phyloP scores from a whole-genome alignment of 2,888 invertebrate species.

The Hecatera dysodea region DNA sequence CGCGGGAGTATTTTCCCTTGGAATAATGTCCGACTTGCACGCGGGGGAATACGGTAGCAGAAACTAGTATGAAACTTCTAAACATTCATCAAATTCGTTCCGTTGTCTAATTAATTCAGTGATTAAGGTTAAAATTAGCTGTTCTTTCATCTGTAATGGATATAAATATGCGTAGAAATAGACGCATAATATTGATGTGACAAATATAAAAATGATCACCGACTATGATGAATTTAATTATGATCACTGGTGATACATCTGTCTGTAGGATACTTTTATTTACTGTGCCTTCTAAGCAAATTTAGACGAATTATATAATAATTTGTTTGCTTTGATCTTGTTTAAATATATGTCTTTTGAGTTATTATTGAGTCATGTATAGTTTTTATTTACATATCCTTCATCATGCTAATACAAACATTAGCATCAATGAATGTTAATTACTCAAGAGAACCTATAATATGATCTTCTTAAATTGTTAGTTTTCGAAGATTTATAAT shows the following conservation, averaged over 20 bases:
- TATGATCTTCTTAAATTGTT: no score
- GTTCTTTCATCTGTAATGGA: conserved; percentile 43
- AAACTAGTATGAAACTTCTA: background rate
- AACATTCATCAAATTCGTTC: conserved; percentile 28
- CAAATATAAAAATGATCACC: conserved; percentile 39
- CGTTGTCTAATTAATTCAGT: conserved; percentile 21
- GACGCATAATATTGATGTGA: conserved; percentile 16
- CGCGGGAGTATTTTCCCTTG: no score
- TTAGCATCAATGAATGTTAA: no score
- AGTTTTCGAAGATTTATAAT: no score
- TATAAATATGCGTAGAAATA: conserved; percentile 31
- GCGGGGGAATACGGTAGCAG: fast-evolving
- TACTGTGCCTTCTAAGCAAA: background rate
- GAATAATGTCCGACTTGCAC: no score
- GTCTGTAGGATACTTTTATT: conserved; percentile 11
- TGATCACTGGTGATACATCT: conserved; percentile 2
- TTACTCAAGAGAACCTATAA: no score
- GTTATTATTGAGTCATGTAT: no score
- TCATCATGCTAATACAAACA: no score
- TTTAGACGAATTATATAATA: background rate
- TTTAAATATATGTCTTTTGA: no score
- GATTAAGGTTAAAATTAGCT: conserved; percentile 28
- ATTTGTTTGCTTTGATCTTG: conserved; percentile 14
- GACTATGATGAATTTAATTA: conserved; percentile 7
- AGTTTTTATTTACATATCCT: no score